Evolutionary conservation across 2,888 invertebrate genomes (phyloP).

Genomic region (Xanthia togata): DNA sequence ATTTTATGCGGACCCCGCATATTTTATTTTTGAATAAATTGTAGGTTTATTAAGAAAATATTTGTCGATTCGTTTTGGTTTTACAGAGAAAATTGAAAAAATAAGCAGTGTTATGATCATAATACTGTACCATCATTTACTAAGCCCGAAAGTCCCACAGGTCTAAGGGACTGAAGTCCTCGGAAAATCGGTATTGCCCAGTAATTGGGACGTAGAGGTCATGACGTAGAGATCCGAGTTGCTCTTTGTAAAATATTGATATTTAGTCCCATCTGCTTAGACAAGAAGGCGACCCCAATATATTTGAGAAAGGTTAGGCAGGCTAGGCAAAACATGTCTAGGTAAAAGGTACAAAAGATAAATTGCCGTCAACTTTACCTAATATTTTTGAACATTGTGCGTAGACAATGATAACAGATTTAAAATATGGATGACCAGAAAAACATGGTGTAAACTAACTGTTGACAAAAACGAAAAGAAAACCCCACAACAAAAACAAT

Average conservation of each 20-base stretch:
- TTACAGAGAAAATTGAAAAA: background rate
- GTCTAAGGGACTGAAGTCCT: background rate
- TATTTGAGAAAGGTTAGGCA: background rate
- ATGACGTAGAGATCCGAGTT: background rate
- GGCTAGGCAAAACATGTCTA: too few species aligned
- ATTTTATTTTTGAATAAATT: background rate
- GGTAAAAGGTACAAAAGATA: background rate
- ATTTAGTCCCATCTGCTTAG: slow-evolving; percentile 11
- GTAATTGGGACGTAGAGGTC: slow-evolving; percentile 2
- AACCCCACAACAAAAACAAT: background rate
- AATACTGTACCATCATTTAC: background rate
- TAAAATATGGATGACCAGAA: background rate
- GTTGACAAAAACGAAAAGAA: slow-evolving; percentile 1
- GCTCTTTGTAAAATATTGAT: slow-evolving; percentile 35
- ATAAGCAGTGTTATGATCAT: background rate
- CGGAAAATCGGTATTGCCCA: background rate
- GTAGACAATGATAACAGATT: background rate
- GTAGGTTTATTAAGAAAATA: background rate
- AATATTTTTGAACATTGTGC: background rate
- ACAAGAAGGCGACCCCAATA: slow-evolving; percentile 4
- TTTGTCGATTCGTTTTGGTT: background rate
- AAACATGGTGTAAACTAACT: background rate
- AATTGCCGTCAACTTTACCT: background rate
- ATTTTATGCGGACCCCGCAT: background rate
- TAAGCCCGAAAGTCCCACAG: background rate